Base-by-base conservation (phyloP, 37 sponge, comb jelly and placozoan genomes). In the Tethya wilhelma region DNA sequence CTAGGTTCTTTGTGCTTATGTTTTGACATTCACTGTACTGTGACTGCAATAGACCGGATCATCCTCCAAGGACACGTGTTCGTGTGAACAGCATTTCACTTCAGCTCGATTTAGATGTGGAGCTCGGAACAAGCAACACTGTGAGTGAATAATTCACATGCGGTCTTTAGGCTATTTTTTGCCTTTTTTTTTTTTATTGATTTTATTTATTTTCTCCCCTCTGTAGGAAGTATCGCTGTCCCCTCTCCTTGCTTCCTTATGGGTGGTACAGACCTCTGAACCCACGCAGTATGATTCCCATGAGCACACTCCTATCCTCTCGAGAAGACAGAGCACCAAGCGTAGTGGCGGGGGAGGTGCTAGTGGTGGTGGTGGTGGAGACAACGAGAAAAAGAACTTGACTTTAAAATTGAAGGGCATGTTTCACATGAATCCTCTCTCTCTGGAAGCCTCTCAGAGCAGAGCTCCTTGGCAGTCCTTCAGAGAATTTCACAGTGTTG, bases 171-270 rank as follows among this genome's bases (percentile, higher is more conserved):
- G 25, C 30, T 45, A 57, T 49, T 19, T 45, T 44, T 19, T 28
- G 17, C 2, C 19, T 1, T 9, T 56, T 5, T 14, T 70, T 12
- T 11, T 58, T 2, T 70, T 65, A 37, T 67, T 84, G 1, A n/a
- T 34, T 38, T 29, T 25, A 12, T 56, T 41, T 31, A 19, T 60
- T 36, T 57, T 22, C 26, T 59, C 40, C 73, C 73, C 14, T 49
- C 14, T 49, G 14, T 49, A 92, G 93, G 93, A 92, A 55, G 78
- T 84, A 38, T 92, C 93, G 0, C 62, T 92, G 43, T 76, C 56
- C 32, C 38, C 20, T 36, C 73, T 92, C 2, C 57, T 92, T 6
- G 58, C 46, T 9, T 81, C 90, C 29, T 44, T 90, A 19, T 84
- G 85, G 90, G 44, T 45, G 39, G 1, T 33, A 38, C 56, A 78